Evolutionary conservation across 2,113 vertebrate species (phyloP).

Genomic region (Alethe diademata): DNA sequence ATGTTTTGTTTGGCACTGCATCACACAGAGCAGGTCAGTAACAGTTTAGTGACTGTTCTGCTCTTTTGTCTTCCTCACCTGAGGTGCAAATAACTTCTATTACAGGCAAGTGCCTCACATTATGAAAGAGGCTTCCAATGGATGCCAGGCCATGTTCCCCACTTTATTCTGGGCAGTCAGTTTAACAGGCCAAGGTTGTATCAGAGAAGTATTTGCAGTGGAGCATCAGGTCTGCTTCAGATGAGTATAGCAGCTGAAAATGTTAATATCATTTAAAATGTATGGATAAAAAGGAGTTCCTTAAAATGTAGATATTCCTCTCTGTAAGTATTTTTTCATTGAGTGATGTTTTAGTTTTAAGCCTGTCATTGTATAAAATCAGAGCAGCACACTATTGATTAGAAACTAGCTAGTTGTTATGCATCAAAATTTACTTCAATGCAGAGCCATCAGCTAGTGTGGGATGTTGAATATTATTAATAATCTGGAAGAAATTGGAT

Average conservation of each 20-base stretch:
- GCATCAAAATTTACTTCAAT: neutral
- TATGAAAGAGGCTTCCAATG: neutral
- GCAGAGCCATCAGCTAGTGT: neutral
- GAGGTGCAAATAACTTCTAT: neutral
- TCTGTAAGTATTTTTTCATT: neutral
- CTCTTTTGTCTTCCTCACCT: neutral
- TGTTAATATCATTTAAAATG: neutral
- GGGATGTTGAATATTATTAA: neutral
- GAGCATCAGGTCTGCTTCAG: neutral
- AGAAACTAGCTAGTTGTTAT: neutral
- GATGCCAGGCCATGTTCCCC: neutral
- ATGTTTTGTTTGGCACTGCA: neutral
- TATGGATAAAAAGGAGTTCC: neutral
- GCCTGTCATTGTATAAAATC: neutral
- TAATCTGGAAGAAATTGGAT: neutral
- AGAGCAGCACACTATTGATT: neutral
- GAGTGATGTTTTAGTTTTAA: neutral
- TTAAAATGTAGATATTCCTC: neutral
- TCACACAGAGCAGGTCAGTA: neutral
- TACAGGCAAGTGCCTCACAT: fast-evolving
- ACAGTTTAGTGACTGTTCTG: neutral
- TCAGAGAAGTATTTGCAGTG: neutral
- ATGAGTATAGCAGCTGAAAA: neutral
- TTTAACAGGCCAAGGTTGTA: neutral
- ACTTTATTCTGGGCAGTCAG: neutral